Evolutionary conservation across 2,113 vertebrate species (phyloP).

Genomic region (Rhipidura dahli): DNA sequence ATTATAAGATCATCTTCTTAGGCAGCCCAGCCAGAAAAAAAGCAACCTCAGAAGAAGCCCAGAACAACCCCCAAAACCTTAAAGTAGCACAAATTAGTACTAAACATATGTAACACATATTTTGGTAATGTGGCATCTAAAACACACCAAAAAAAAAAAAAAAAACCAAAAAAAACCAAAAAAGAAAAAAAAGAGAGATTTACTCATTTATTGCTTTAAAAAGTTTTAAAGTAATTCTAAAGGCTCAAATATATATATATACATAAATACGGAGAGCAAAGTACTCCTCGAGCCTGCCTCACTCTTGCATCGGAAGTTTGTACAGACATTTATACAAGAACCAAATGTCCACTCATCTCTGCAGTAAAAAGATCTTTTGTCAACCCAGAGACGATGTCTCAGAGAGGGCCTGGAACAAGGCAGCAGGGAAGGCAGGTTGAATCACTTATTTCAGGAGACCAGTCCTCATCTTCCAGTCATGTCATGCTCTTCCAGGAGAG

Average conservation of each 20-base stretch:
- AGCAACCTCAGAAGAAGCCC: not conserved
- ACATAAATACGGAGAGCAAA: not conserved
- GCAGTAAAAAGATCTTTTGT: not conserved
- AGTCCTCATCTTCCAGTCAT: not conserved
- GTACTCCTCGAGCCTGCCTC: not conserved
- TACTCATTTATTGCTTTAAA: not conserved
- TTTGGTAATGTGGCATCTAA: not conserved
- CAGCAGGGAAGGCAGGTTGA: not conserved
- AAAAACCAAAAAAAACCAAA: too few species aligned
- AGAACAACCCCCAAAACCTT: not conserved
- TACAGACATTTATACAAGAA: not conserved
- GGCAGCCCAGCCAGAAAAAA: not conserved
- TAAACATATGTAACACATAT: accelerated
- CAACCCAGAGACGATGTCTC: not conserved
- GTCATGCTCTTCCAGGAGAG: not conserved
- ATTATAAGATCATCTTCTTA: not conserved
- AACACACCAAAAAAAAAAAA: too few species aligned
- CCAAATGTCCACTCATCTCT: not conserved
- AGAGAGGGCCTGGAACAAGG: not conserved
- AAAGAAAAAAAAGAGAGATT: not conserved
- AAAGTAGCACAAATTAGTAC: not conserved
- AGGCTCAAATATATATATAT: not conserved
- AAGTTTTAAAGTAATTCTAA: not conserved
- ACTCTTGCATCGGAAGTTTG: not conserved
- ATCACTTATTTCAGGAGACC: not conserved